A percentile compares a stretch with the other conserved stretches of the same genome.
phyloP scores from a whole-genome alignment of 2,888 invertebrate species.

The Therioaphis trifolii region DNA sequence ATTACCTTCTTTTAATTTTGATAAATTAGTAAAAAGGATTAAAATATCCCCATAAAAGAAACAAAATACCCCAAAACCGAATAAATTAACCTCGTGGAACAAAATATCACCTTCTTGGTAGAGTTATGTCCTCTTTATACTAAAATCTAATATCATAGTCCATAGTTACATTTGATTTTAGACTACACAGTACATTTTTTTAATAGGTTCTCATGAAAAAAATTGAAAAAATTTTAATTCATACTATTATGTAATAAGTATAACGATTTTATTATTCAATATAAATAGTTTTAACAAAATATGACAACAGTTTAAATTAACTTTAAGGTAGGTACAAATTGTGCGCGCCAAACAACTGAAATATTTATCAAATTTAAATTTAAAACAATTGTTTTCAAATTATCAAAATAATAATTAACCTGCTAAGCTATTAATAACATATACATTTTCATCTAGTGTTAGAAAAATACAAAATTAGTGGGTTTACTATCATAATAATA shows the following conservation, averaged over 20 bases:
- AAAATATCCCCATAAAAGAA: no score
- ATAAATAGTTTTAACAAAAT: constrained; percentile 50
- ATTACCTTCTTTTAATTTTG: no score
- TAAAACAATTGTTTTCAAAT: neutral
- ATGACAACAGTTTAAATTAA: constrained; percentile 50
- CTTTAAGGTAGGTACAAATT: constrained; percentile 48
- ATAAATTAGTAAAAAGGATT: no score
- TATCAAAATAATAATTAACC: constrained; percentile 3
- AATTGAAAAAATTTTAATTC: constrained; percentile 6
- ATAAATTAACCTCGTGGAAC: no score
- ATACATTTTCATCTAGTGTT: constrained; percentile 24
- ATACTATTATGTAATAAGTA: constrained; percentile 34
- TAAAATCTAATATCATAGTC: no score
- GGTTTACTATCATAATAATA: neutral
- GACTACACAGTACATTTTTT: no score
- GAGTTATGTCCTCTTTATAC: no score
- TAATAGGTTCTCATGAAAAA: neutral
- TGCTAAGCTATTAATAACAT: constrained; percentile 29
- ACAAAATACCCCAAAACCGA: no score
- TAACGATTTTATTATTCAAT: constrained; percentile 38
- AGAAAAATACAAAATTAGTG: constrained; percentile 43
- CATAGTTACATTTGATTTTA: no score
- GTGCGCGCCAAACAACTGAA: constrained; percentile 36
- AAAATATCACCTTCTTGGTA: no score
- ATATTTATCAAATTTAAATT: constrained; percentile 23